Conservation (phyloP, 2,797 vertebrate genomes). For the Brachymystax lenok region DNA sequence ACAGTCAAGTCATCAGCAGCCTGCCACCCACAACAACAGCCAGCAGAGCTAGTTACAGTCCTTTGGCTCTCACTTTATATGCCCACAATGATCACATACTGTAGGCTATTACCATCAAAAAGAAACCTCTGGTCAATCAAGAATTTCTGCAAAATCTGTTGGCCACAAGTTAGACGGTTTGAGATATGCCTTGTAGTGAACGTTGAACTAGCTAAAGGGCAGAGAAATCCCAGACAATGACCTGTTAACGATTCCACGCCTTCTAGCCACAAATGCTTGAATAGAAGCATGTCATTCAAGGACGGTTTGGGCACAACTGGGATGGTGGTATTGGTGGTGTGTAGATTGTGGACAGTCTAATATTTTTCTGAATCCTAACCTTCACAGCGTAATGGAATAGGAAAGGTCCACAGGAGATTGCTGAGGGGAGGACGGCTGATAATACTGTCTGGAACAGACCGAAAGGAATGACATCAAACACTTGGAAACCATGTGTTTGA, state of each 20-base stretch:
- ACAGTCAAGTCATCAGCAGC: constrained; percentile 1
- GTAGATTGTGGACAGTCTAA: no score
- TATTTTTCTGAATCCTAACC: no score
- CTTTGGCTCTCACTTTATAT: not conserved
- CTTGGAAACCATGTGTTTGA: no score
- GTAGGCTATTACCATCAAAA: not conserved
- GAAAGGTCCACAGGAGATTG: no score
- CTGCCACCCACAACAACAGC: not conserved
- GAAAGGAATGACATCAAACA: no score
- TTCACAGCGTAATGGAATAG: no score
- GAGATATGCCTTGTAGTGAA: not conserved
- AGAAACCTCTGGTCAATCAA: constrained; percentile 1
- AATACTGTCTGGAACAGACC: no score
- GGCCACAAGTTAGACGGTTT: not conserved
- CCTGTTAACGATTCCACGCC: not conserved
- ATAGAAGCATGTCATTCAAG: not conserved
- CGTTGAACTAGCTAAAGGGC: not conserved
- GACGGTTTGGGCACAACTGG: not conserved
- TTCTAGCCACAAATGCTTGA: constrained; percentile 1
- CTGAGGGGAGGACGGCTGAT: no score
- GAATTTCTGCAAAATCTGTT: not conserved
- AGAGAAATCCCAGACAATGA: not conserved
- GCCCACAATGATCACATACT: constrained; percentile 4
- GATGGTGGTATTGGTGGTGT: not conserved
- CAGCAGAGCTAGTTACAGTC: not conserved